phyloP scores from a whole-genome alignment of 2,797 vertebrate species.

The Crocodylus rhombifer region DNA sequence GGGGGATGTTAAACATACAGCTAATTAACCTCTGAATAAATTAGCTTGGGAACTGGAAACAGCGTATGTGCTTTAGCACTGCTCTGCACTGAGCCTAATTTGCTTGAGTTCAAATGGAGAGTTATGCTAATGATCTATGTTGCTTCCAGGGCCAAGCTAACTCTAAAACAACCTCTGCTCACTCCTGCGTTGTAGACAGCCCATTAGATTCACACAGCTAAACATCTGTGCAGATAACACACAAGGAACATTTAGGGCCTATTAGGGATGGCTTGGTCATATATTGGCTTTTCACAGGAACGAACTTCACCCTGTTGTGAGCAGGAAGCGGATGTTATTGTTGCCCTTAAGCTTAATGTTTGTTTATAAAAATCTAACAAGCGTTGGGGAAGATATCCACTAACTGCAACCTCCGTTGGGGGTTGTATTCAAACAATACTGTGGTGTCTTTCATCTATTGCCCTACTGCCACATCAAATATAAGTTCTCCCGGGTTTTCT shows the following conservation, averaged over 20 bases:
- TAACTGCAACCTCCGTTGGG: background rate
- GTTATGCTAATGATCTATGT: background rate
- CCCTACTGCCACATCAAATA: background rate
- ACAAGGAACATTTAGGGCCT: rapidly evolving
- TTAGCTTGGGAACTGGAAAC: background rate
- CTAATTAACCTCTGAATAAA: background rate
- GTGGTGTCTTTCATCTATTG: background rate
- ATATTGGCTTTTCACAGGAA: background rate
- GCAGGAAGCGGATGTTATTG: background rate
- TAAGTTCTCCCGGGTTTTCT: background rate
- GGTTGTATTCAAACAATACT: background rate
- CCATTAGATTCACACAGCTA: background rate
- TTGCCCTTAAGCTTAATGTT: background rate
- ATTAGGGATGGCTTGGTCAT: background rate
- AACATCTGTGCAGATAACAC: background rate
- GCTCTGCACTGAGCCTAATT: background rate
- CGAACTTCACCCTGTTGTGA: background rate
- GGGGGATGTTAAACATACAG: background rate
- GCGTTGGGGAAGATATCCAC: background rate
- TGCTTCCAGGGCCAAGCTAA: background rate
- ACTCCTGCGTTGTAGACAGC: background rate
- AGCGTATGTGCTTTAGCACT: background rate
- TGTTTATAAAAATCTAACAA: background rate
- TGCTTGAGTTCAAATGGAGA: rapidly evolving
- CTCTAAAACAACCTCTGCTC: background rate